Base-by-base conservation (phyloP, 2,888 invertebrate species). In the Erebia palarica region DNA sequence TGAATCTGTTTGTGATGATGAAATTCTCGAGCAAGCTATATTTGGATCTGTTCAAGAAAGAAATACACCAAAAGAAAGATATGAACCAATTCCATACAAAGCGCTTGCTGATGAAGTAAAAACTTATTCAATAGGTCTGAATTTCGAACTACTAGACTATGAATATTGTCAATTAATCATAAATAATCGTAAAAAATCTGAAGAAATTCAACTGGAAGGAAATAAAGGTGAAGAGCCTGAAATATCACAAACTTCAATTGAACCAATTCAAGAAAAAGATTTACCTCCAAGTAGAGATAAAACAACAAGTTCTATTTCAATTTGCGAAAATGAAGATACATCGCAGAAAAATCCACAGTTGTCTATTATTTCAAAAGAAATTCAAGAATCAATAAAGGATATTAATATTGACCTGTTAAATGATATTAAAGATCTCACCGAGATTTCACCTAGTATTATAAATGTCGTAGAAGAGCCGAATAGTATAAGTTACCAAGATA, bases 21-120 rank as follows among this genome's bases (percentile, higher is more conserved):
- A 83, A 36, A 76, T 86, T 65, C 71, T 91, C 14, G 95, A 95
- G 84, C 92, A 94, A 85, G 94, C 91, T 3, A 94, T 95, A 75
- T 95, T 95, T 81, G 95, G 95, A 59, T 95, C 95, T 11, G 94
- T 95, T 13, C 94, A 95, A 88, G 90, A 94, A 78, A 87, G 95
- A 59, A 94, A 86, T 71, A 85, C 79, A 78, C 69, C 71, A 59
- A 76, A 78, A 16, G 81, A 78, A 49, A 82, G 74, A 75, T 75
- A 55, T 59, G 65, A 69, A 47, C 59, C 68, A 27, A 84, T 89
- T 75, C 88, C 90, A 5, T 92, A 90, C 70, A 78, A 83, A 75
- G 86, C 83, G 72, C 79, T 93, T 18, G 75, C 84, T 36, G 86
- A 90, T 68, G 91, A 92, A 77, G 75, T 87, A 1, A 92, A 91